Evolutionary conservation across 2,888 invertebrate genomes (phyloP).

Genomic region (Epicampocera succincta): DNA sequence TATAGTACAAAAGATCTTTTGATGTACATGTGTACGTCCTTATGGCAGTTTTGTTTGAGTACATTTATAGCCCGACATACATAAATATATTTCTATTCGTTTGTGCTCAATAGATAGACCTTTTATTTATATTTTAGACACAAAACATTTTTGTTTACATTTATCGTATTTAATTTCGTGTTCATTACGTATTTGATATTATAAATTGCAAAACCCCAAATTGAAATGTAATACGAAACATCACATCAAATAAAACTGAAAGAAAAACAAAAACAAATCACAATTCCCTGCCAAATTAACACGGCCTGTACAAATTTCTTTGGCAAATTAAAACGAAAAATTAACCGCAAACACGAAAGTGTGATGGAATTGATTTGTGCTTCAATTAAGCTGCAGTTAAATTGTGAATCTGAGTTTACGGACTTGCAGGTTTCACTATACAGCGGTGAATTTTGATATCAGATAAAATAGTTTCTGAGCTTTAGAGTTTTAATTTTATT

Average conservation of each 20-base stretch:
- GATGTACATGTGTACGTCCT: too few species aligned
- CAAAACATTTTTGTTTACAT: slow-evolving; percentile 32
- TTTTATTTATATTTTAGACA: background rate
- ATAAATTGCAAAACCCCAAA: slow-evolving; percentile 59
- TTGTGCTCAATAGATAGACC: slow-evolving; percentile 14
- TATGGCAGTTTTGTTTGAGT: too few species aligned
- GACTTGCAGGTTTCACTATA: background rate
- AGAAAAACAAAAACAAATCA: background rate
- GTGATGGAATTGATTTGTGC: slow-evolving; percentile 34
- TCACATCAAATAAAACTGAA: slow-evolving; percentile 39
- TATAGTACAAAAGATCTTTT: too few species aligned
- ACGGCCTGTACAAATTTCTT: slow-evolving; percentile 53
- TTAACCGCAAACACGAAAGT: slow-evolving; percentile 39
- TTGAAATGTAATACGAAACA: slow-evolving; percentile 44
- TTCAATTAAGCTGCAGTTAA: background rate
- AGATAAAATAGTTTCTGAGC: too few species aligned
- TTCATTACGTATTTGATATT: slow-evolving; percentile 55
- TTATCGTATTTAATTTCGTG: slow-evolving; percentile 57
- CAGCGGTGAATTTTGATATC: too few species aligned
- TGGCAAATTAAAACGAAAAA: slow-evolving; percentile 26
- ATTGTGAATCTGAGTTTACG: background rate
- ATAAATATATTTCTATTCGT: too few species aligned
- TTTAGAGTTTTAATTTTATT: too few species aligned
- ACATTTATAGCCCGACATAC: too few species aligned
- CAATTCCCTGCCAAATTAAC: slow-evolving; percentile 42